A percentile compares a stretch with the other conserved stretches of the same genome.
Conservation (phyloP, 2,797 vertebrate species). For the Crenichthys baileyi region DNA sequence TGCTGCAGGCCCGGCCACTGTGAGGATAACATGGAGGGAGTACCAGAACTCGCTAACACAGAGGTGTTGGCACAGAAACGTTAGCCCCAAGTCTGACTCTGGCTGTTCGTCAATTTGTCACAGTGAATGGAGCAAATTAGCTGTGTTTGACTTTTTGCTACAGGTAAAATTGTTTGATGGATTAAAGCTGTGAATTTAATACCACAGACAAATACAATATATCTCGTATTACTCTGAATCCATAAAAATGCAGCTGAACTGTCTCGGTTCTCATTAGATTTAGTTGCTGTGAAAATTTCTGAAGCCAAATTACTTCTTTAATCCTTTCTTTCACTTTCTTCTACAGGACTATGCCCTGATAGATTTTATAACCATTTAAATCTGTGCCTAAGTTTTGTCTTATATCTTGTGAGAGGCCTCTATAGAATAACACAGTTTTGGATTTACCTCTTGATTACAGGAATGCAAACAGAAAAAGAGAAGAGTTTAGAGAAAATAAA, state of each 20-base stretch:
- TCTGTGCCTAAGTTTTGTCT: constrained; percentile 6
- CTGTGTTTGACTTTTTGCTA: constrained; percentile 93
- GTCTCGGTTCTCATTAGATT: not conserved
- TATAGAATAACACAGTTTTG: constrained; percentile 5
- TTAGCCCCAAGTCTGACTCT: constrained; percentile 84
- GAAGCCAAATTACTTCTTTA: not conserved
- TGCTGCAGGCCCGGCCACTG: constrained; percentile 76
- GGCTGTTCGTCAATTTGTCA: constrained; percentile 89
- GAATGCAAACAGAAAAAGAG: too few relatives aligned
- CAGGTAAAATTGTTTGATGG: constrained; percentile 81
- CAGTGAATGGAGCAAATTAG: constrained; percentile 93
- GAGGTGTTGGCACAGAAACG: constrained; percentile 90
- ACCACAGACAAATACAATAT: not conserved
- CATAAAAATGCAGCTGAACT: not conserved
- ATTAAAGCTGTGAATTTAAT: not conserved
- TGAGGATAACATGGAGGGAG: constrained; percentile 87
- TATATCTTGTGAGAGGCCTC: constrained; percentile 43
- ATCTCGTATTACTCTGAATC: not conserved
- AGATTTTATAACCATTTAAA: not conserved
- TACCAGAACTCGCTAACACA: constrained; percentile 89
- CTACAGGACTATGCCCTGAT: not conserved
- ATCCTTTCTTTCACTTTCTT: not conserved
- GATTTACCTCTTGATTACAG: not conserved
- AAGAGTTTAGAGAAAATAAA: not conserved
- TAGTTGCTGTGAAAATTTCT: not conserved